A percentile compares a stretch with the other conserved stretches of the same genome.
Evolutionary conservation across 2,797 vertebrate genomes (phyloP).

Genomic region (Sphaeramia orbicularis): DNA sequence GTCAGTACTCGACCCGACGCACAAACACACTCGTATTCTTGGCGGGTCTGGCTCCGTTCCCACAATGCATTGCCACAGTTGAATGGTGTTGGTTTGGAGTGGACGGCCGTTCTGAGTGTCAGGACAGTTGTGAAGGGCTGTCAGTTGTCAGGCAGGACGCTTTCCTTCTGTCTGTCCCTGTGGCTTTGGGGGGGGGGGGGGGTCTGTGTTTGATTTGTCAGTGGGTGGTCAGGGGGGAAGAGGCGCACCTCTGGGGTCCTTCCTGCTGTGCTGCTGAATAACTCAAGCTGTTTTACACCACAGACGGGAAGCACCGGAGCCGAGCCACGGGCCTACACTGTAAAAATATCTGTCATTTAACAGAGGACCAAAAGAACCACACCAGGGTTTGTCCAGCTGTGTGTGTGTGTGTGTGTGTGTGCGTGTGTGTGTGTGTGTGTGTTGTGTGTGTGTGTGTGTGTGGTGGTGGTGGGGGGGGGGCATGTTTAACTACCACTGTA

Average conservation of each 20-base stretch:
- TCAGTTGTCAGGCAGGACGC: slow-evolving; percentile 58
- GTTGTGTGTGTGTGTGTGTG: too few species aligned
- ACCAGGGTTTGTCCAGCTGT: too few species aligned
- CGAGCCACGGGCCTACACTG: background rate
- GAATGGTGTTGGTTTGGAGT: slow-evolving; percentile 57
- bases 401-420: too few species aligned
- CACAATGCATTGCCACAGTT: slow-evolving; percentile 56
- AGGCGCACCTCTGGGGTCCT: slow-evolving; percentile 56
- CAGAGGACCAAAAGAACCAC: too few species aligned
- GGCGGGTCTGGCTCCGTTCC: slow-evolving; percentile 51
- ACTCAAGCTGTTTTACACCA: slow-evolving; percentile 56
- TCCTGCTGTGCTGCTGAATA: slow-evolving; percentile 57
- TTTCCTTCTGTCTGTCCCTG: slow-evolving; percentile 42
- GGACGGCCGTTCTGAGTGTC: slow-evolving; percentile 59
- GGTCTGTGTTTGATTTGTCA: slow-evolving; percentile 10
- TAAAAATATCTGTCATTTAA: too few species aligned
- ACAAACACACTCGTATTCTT: slow-evolving; percentile 53
- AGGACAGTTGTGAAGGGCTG: slow-evolving; percentile 71
- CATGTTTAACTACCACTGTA: too few species aligned
- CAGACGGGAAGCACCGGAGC: slow-evolving; percentile 33
- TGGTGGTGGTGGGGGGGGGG: too few species aligned
- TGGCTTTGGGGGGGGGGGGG: slow-evolving; percentile 19
- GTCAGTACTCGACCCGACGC: slow-evolving; percentile 44
- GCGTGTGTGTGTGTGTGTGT: too few species aligned
- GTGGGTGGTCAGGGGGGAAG: slow-evolving; percentile 40